Percentiles rank a stretch among this genome's conserved stretches.
Conservation (phyloP, 1,140 invertebrate species). For the Caenorhabditis tropicalis region DNA sequence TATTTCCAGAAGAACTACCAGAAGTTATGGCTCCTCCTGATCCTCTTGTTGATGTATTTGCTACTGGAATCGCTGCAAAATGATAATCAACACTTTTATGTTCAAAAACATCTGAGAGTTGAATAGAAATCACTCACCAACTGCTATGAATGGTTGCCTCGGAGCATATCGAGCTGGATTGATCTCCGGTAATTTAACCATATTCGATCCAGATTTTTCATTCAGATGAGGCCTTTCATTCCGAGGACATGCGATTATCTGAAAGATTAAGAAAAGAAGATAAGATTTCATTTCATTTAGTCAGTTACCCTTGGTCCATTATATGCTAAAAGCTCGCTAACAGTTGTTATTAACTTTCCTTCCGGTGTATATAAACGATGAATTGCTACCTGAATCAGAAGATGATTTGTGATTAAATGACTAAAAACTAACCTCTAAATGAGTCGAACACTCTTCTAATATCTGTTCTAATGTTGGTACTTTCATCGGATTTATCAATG, state of each 20-base stretch:
- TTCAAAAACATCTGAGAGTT: too few species aligned
- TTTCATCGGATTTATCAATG: constrained; percentile 53
- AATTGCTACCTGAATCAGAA: constrained; percentile 45
- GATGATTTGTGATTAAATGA: neutral
- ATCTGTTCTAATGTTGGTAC: constrained; percentile 50
- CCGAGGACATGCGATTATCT: constrained; percentile 52
- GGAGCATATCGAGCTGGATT: constrained; percentile 34
- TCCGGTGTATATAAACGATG: constrained; percentile 28
- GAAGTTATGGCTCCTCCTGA: neutral
- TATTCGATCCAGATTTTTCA: neutral
- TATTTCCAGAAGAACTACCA: neutral
- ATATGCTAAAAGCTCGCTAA: constrained; percentile 22
- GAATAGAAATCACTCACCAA: too few species aligned
- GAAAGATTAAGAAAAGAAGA: neutral
- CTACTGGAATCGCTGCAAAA: neutral
- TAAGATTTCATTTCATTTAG: neutral
- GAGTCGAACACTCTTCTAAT: constrained; percentile 44
- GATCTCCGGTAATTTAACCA: neutral
- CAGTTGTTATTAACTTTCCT: constrained; percentile 38
- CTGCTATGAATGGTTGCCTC: too few species aligned
- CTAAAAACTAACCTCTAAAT: constrained; percentile 48
- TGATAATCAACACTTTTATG: too few species aligned
- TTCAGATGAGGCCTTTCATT: constrained; percentile 37
- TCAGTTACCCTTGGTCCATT: neutral
- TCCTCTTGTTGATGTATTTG: neutral